These are phyloP conservation scores for Tadarida brasiliensis DNA, from an alignment of 2,797 vertebrate genomes.

Conservation along the genomic window DNA sequence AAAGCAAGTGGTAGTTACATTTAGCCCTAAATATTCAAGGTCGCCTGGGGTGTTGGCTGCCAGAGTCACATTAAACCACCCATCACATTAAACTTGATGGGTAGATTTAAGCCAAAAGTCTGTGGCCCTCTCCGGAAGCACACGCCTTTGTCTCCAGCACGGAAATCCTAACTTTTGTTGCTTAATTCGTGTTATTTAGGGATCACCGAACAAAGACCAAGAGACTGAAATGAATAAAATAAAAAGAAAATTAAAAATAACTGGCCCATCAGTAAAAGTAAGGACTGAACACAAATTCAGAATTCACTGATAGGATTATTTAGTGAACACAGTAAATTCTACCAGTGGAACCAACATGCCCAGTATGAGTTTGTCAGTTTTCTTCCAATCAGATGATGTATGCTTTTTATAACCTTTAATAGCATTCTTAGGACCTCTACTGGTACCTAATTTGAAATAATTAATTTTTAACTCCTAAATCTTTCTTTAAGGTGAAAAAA, in stretches of 20 bases:
- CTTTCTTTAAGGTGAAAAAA: not conserved
- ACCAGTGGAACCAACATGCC: not conserved
- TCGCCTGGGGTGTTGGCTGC: conserved; percentile 53
- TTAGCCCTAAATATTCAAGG: conserved; percentile 67
- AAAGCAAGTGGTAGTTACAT: conserved; percentile 43
- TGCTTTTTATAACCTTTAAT: not conserved
- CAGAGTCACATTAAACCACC: conserved; percentile 41
- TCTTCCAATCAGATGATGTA: not conserved
- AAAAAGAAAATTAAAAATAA: conserved; percentile 52
- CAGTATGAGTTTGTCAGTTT: not conserved
- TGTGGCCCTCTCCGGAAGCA: conserved; percentile 39
- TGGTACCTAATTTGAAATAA: conserved; percentile 31
- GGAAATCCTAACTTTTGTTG: conserved; percentile 68
- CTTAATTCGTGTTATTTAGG: conserved; percentile 61
- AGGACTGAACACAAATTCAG: not conserved
- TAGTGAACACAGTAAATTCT: not conserved
- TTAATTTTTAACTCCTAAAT: not conserved
- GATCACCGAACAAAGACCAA: conserved; percentile 67
- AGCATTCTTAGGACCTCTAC: not conserved
- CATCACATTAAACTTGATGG: conserved; percentile 49
- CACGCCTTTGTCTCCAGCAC: conserved; percentile 7
- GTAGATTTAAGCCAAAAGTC: conserved; percentile 59
- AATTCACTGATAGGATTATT: not conserved
- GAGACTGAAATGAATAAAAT: conserved; percentile 65
- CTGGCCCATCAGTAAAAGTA: conserved; percentile 50